phyloP scores from a whole-genome alignment of 2,113 vertebrate species.

The Hippocampus comes region DNA sequence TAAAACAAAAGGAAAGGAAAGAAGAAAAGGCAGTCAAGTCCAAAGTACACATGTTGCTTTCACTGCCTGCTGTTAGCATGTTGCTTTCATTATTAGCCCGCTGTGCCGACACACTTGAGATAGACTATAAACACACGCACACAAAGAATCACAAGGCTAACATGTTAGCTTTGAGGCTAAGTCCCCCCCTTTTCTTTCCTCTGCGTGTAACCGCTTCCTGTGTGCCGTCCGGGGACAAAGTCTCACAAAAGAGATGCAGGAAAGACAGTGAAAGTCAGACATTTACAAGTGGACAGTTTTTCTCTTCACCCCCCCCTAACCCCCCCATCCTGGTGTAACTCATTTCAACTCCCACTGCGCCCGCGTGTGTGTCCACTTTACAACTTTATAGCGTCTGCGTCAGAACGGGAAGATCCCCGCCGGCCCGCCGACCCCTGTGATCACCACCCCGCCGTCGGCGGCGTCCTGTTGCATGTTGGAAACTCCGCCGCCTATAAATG shows the following conservation, averaged over 20 bases:
- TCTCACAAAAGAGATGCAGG: not conserved
- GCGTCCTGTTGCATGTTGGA: not conserved
- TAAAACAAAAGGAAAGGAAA: not conserved
- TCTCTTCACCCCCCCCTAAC: no score
- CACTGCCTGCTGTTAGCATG: not conserved
- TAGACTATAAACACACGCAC: not conserved
- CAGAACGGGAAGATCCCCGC: not conserved
- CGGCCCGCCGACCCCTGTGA: not conserved
- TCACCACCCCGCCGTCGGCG: not conserved
- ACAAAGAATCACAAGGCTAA: not conserved
- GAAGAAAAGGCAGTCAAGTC: not conserved
- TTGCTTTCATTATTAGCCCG: not conserved
- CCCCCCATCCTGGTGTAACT: not conserved
- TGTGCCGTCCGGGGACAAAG: not conserved
- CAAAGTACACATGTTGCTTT: not conserved
- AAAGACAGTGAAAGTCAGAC: not conserved
- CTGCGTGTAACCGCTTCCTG: not conserved
- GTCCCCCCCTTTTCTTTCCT: not conserved
- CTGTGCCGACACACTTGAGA: not conserved
- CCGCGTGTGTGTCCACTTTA: not conserved
- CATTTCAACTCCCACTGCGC: not conserved
- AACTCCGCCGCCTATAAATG: not conserved
- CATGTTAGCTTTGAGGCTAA: not conserved
- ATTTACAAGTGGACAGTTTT: not conserved
- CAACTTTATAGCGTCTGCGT: not conserved